Percentiles rank a stretch among this genome's conserved stretches.
phyloP scores from a whole-genome alignment of 2,113 vertebrate genomes.

The Peromyscus maniculatus region DNA sequence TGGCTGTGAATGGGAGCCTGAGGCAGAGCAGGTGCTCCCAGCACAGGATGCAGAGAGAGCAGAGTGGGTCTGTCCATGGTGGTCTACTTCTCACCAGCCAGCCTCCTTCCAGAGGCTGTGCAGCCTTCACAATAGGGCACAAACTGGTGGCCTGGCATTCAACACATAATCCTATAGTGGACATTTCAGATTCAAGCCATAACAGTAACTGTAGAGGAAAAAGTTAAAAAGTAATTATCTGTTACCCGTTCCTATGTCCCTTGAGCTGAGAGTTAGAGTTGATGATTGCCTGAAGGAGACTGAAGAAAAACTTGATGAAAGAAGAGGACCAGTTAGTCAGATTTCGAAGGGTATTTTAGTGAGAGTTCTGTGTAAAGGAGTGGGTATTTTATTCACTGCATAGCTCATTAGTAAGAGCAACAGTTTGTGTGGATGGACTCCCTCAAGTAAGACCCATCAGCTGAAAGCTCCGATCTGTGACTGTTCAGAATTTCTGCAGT shows the following conservation, averaged over 20 bases:
- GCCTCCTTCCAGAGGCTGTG: not conserved
- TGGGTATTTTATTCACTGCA: not conserved
- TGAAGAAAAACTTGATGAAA: conserved; percentile 4
- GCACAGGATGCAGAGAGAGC: not conserved
- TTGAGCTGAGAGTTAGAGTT: not conserved
- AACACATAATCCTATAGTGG: not conserved
- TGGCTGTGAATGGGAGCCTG: not conserved
- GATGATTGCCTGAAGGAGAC: not conserved
- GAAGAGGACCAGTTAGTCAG: not conserved
- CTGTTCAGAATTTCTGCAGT: not conserved
- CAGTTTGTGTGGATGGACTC: not conserved
- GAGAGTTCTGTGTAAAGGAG: not conserved
- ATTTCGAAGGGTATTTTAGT: not conserved
- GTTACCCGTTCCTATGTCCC: not conserved
- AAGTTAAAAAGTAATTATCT: conserved; percentile 23
- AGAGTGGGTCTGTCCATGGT: not conserved
- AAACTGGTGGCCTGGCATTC: not conserved
- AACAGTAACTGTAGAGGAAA: conserved; percentile 2
- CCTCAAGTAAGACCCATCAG: not conserved
- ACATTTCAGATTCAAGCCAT: not conserved
- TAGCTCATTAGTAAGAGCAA: not conserved
- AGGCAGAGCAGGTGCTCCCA: not conserved
- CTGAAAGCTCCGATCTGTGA: not conserved
- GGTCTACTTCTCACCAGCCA: not conserved
- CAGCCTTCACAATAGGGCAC: not conserved